phyloP scores from a whole-genome alignment of 1,140 invertebrate genomes.

The Drosophila obscura region DNA sequence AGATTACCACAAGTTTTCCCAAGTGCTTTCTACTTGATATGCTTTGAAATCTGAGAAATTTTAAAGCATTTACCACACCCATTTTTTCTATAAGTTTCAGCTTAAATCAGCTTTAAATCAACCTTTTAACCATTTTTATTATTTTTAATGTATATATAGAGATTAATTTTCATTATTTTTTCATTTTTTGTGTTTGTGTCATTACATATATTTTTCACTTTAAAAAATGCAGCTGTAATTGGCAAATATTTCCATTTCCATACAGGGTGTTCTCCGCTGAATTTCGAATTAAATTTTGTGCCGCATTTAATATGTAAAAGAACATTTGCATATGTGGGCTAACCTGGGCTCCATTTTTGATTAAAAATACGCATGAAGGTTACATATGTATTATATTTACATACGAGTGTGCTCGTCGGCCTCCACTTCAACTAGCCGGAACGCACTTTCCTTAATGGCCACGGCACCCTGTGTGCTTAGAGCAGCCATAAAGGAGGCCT shows the following conservation, averaged over 20 bases:
- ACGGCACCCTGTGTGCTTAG: background rate
- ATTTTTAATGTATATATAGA: too few species aligned
- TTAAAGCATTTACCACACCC: background rate
- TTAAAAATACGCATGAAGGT: conserved; percentile 30
- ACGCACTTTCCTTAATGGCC: conserved; percentile 34
- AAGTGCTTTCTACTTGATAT: too few species aligned
- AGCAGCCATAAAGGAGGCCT: too few species aligned
- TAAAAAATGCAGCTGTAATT: background rate
- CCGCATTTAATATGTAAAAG: conserved; percentile 18
- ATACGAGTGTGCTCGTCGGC: conserved; percentile 4
- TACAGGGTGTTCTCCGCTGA: background rate
- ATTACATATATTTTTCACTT: background rate
- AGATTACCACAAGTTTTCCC: too few species aligned
- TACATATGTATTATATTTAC: background rate
- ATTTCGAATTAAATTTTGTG: conserved; percentile 2
- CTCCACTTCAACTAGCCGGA: conserved; percentile 27
- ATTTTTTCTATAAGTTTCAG: too few species aligned
- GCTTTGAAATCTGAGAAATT: background rate
- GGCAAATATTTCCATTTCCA: conserved; percentile 1
- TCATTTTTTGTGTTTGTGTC: background rate
- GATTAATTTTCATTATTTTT: background rate
- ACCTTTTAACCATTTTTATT: background rate
- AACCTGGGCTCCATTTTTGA: conserved; percentile 26
- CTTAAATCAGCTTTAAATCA: too few species aligned
- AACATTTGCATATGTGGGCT: conserved; percentile 32